Base-by-base conservation (phyloP, 2,888 invertebrate genomes). In the Theodoxus fluviatilis region DNA sequence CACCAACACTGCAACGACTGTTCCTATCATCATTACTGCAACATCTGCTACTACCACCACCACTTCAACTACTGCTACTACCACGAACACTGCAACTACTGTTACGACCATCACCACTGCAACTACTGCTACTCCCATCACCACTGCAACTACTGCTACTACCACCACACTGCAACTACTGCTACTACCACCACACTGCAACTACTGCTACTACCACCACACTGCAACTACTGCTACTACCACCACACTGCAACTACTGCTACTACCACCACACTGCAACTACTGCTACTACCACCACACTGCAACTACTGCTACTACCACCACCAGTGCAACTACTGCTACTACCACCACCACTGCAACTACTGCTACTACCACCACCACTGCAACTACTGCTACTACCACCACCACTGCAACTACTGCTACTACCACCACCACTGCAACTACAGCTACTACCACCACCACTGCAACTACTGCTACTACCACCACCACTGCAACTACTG, bases 161-260 rank as follows among this genome's bases (percentile, higher is more conserved):
- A 55, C 22, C 25, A 55, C 55, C 15, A 55, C 25, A 55, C 55
- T 55, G 25, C 55, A n/a, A 55, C 55, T 55, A 55, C 55, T 55
- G 25, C 55, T 55, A 55, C 55, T 55, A 55, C 55, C 25, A 55
- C 55, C 25, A 55, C 55, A 55, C 55, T 55, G 25, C 55, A n/a
- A 55, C 55, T 55, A 55, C 55, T n/a, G n/a, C n/a, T n/a, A n/a
- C n/a, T n/a, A n/a, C n/a, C n/a, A n/a, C n/a, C n/a, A n/a, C n/a
- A n/a, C n/a, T n/a, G n/a, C n/a, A n/a, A 55, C 55, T 55, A 55
- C 55, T 55, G 25, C 55, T 55, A 55, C 55, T 55, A 55, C 55
- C 25, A 55, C 55, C 25, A 55, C 55, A 55, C 55, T 55, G 25
- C 55, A n/a, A 55, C 22, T 55, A 55, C 55, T 55, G 25, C 55